phyloP scores from a whole-genome alignment of 2,888 invertebrate species.

The Temnothorax rugatulus region DNA sequence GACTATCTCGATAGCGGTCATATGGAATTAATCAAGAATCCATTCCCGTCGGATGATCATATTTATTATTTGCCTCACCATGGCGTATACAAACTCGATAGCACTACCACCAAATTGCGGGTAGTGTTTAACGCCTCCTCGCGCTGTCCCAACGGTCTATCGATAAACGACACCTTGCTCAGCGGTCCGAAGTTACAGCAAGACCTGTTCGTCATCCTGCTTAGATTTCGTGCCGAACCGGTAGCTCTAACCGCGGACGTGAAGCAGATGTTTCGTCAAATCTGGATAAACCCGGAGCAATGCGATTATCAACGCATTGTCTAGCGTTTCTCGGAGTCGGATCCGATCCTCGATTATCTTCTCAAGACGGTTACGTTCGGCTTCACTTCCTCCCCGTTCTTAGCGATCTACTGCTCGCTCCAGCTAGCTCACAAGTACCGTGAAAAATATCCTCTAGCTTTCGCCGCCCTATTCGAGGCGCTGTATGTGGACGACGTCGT shows the following conservation, averaged over 20 bases:
- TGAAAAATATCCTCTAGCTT: no score
- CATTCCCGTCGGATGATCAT: neutral
- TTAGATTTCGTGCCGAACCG: neutral
- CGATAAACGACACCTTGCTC: neutral
- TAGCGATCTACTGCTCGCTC: no score
- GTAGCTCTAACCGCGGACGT: neutral
- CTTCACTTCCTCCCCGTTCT: no score
- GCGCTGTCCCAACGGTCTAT: neutral
- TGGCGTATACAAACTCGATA: neutral
- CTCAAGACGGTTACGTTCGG: no score
- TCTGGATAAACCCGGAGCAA: neutral
- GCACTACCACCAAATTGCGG: neutral
- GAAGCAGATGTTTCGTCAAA: neutral
- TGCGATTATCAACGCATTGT: neutral
- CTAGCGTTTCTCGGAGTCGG: neutral
- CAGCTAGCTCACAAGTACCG: no score
- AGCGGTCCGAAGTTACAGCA: neutral
- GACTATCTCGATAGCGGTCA: neutral
- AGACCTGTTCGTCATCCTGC: neutral
- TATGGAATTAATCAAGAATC: neutral
- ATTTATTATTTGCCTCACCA: neutral
- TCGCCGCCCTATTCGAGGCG: no score
- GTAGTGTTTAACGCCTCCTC: neutral
- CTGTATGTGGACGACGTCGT: no score
- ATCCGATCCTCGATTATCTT: accelerated